phyloP scores from a whole-genome alignment of 2,888 invertebrate species.

The Tholera decimalis region DNA sequence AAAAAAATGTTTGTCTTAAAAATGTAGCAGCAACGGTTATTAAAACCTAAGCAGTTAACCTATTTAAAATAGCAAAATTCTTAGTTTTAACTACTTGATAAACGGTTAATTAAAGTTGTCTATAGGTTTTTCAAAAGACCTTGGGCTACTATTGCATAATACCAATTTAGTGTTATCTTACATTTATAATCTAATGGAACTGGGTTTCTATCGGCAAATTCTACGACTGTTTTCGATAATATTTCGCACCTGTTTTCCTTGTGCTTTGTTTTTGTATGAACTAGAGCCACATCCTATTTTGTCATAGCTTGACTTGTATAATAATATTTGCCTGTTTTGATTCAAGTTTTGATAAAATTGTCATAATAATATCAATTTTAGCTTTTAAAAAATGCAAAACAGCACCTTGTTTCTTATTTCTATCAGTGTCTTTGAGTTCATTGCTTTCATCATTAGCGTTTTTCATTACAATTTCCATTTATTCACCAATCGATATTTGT shows the following conservation, averaged over 20 bases:
- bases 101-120: slow-evolving; percentile 13
- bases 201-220: slow-evolving; percentile 34
- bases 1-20: background rate
- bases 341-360: slow-evolving; percentile 12
- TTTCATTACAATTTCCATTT: slow-evolving; percentile 24
- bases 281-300: slow-evolving; percentile 44
- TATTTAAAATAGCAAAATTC: slow-evolving; percentile 24
- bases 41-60: slow-evolving; percentile 14
- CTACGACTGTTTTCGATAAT: slow-evolving; percentile 47
- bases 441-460: slow-evolving; percentile 11
- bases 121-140: slow-evolving; percentile 37
- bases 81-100: slow-evolving; percentile 11
- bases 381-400: slow-evolving; percentile 1
- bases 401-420: slow-evolving; percentile 5
- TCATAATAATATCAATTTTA: slow-evolving; percentile 4
- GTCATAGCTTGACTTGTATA: slow-evolving; percentile 7
- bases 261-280: slow-evolving; percentile 41
- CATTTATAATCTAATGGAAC: slow-evolving; percentile 45
- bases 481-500: slow-evolving; percentile 34
- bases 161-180: slow-evolving; percentile 49
- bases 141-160: slow-evolving; percentile 47
- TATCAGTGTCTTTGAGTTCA: slow-evolving; percentile 36
- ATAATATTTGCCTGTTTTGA: slow-evolving; percentile 28
- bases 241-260: slow-evolving; percentile 57
- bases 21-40: background rate